These are phyloP conservation scores for Cheilosia scutellata DNA, from an alignment of 2,888 invertebrate genomes.

Conservation along the genomic window DNA sequence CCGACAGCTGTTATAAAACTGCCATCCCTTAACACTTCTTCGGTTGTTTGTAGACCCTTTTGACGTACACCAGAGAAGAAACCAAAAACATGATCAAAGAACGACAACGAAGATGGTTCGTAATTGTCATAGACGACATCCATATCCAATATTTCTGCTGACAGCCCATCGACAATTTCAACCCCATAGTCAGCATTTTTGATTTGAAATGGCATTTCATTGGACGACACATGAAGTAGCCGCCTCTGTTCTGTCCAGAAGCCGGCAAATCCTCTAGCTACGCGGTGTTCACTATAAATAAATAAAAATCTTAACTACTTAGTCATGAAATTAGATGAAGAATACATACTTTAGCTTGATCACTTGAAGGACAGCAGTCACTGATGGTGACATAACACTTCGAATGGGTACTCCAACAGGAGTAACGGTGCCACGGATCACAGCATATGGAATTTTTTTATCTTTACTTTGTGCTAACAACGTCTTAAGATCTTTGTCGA, in stretches of 20 bases:
- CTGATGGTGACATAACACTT: constrained; percentile 89
- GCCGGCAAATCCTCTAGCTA: constrained; percentile 92
- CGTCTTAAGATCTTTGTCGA: constrained; percentile 87
- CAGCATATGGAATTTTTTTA: constrained; percentile 89
- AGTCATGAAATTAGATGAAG: neutral
- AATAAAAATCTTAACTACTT: neutral
- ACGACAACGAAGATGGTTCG: constrained; percentile 90
- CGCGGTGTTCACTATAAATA: constrained; percentile 89
- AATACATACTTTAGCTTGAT: constrained; percentile 86
- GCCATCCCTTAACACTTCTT: constrained; percentile 93
- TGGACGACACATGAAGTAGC: constrained; percentile 91
- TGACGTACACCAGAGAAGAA: constrained; percentile 93
- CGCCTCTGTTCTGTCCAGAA: constrained; percentile 94
- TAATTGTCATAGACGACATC: constrained; percentile 92
- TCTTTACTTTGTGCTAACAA: constrained; percentile 87
- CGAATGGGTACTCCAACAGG: constrained; percentile 90
- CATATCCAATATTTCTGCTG: constrained; percentile 90
- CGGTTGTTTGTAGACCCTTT: constrained; percentile 93
- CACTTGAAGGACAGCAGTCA: constrained; percentile 92
- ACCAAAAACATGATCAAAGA: constrained; percentile 93
- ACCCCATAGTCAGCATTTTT: constrained; percentile 87
- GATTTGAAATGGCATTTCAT: constrained; percentile 92
- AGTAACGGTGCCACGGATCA: constrained; percentile 90
- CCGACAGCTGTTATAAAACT: constrained; percentile 92
- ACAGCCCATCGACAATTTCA: constrained; percentile 90